phyloP scores from a whole-genome alignment of 2,113 vertebrate genomes.

The Equus quagga region DNA sequence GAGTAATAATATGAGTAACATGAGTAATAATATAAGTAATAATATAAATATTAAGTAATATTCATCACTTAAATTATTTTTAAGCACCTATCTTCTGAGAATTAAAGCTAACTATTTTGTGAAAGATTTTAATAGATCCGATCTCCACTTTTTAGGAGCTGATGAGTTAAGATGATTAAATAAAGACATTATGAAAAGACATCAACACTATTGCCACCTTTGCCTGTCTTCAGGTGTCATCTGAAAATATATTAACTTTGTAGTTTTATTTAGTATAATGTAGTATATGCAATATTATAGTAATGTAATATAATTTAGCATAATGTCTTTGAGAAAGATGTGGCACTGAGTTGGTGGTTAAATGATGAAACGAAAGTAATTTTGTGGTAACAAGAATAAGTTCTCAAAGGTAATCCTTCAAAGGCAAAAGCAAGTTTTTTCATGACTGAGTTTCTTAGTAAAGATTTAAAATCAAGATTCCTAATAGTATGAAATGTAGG shows the following conservation, averaged over 20 bases:
- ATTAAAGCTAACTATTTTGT: background rate
- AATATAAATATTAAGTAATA: background rate
- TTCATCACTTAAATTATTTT: background rate
- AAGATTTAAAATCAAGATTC: background rate
- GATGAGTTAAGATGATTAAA: background rate
- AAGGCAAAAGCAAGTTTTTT: background rate
- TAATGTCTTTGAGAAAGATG: background rate
- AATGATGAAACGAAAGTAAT: background rate
- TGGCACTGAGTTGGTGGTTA: background rate
- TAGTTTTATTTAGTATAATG: background rate
- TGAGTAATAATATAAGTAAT: background rate
- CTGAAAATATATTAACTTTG: background rate
- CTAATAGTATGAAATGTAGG: background rate
- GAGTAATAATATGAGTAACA: background rate
- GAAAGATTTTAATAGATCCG: background rate
- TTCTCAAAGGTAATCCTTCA: background rate
- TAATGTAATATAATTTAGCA: background rate
- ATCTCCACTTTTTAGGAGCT: background rate
- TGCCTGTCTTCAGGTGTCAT: background rate
- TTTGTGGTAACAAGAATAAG: background rate
- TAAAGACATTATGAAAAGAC: background rate
- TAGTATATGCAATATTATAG: background rate
- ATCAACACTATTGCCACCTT: background rate
- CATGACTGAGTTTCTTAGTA: background rate
- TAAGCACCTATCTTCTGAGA: background rate